Evolutionary conservation across 2,888 invertebrate genomes (phyloP).

Genomic region (Aspidiotus destructor): DNA sequence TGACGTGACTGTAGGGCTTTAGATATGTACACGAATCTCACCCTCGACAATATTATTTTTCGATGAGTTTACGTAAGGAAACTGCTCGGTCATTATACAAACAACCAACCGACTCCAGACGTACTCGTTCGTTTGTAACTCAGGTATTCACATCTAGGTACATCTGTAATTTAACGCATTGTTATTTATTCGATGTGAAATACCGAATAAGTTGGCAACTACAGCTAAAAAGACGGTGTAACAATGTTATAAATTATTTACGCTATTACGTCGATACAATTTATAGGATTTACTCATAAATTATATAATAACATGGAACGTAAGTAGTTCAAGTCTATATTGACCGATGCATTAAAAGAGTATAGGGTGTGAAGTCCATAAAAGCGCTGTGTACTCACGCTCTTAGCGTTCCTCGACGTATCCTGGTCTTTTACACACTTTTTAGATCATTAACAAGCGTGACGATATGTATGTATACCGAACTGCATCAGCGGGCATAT

Average conservation of each 20-base stretch:
- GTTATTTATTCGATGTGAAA: not conserved
- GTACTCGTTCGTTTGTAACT: not conserved
- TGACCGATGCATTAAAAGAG: constrained; percentile 16
- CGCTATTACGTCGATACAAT: constrained; percentile 23
- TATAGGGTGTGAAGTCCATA: too few species aligned
- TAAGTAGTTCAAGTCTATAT: not conserved
- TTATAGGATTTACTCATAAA: constrained; percentile 27
- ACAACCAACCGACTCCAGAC: too few species aligned
- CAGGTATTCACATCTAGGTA: not conserved
- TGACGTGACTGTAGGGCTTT: too few species aligned
- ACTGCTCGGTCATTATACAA: too few species aligned
- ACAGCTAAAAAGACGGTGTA: constrained; percentile 13
- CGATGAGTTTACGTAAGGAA: too few species aligned
- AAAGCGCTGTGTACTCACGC: not conserved
- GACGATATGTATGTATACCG: not conserved
- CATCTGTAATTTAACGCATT: constrained; percentile 4
- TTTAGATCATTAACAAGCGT: constrained; percentile 4
- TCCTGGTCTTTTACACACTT: not conserved
- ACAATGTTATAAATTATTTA: constrained; percentile 21
- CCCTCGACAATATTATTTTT: too few species aligned
- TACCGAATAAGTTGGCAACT: not conserved
- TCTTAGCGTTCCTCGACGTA: not conserved
- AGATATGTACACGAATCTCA: too few species aligned
- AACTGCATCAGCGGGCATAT: not conserved
- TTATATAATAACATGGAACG: constrained; percentile 21